These are phyloP conservation scores for Drosophila nr. fundita DNA, from an alignment of 2,888 invertebrate species.

Conservation along the genomic window DNA sequence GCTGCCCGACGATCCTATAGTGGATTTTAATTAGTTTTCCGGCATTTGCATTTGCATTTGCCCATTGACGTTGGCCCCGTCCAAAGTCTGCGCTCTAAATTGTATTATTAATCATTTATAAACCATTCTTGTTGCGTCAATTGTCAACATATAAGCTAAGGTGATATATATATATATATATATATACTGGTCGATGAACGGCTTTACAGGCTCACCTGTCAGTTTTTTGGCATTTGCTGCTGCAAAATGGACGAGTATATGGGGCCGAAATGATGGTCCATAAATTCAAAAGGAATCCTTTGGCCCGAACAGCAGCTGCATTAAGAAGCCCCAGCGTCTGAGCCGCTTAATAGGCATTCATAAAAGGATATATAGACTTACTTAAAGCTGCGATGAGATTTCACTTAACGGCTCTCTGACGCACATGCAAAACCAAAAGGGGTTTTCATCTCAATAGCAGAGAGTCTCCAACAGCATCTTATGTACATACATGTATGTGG, in stretches of 20 bases:
- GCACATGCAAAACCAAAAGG: conserved; percentile 49
- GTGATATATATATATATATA: not conserved
- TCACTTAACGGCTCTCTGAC: conserved; percentile 58
- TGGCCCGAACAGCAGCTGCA: conserved; percentile 11
- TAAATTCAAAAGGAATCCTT: conserved; percentile 25
- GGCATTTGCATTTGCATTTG: conserved; percentile 51
- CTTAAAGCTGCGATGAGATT: conserved; percentile 55
- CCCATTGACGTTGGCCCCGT: conserved; percentile 5
- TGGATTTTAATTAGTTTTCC: conserved; percentile 67
- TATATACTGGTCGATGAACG: not conserved
- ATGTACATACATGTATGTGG: not conserved
- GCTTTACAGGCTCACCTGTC: not conserved
- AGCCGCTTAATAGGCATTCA: conserved; percentile 40
- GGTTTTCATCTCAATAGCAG: conserved; percentile 22
- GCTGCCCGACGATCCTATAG: conserved; percentile 45
- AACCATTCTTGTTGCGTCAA: conserved; percentile 6
- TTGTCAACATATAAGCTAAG: not conserved
- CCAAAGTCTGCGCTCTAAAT: conserved; percentile 32
- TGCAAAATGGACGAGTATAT: conserved; percentile 12
- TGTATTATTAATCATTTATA: conserved; percentile 55
- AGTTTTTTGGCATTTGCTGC: not conserved
- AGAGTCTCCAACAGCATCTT: conserved; percentile 1
- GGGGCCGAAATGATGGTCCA: conserved; percentile 35
- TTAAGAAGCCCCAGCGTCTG: conserved; percentile 10
- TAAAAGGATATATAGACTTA: conserved; percentile 41